phyloP scores from a whole-genome alignment of 2,113 vertebrate genomes.

The Origma solitaria region DNA sequence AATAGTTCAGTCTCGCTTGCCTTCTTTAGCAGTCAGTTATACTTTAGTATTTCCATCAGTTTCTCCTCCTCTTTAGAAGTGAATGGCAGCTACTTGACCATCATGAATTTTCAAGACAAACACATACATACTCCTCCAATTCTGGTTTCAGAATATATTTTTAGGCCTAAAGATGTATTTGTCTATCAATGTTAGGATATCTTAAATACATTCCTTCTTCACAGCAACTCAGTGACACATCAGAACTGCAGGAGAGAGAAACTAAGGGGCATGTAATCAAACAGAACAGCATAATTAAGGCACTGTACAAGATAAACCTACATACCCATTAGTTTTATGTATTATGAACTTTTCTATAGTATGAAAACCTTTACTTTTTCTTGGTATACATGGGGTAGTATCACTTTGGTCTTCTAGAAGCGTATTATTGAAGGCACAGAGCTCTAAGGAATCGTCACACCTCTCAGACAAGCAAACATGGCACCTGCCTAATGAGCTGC shows the following conservation, averaged over 20 bases:
- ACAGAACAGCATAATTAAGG: background rate
- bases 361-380: background rate
- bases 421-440: background rate
- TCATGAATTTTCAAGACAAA: background rate
- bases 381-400: background rate
- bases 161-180: background rate
- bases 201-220: background rate
- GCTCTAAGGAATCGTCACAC: background rate
- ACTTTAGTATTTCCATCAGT: background rate
- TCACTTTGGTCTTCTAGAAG: fast-evolving
- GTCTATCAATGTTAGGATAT: background rate
- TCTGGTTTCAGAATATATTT: background rate
- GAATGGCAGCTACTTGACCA: background rate
- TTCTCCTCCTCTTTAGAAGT: background rate
- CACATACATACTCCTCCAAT: background rate
- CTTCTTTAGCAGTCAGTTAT: background rate
- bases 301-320: background rate
- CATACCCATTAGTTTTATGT: background rate
- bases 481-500: background rate
- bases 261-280: background rate
- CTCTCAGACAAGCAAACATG: background rate
- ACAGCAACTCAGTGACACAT: background rate
- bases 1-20: background rate
- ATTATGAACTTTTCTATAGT: background rate
- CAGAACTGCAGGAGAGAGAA: background rate